A percentile compares a stretch with the other conserved stretches of the same genome.
phyloP scores from a whole-genome alignment of 2,797 vertebrate genomes.

The Enoplosus armatus region DNA sequence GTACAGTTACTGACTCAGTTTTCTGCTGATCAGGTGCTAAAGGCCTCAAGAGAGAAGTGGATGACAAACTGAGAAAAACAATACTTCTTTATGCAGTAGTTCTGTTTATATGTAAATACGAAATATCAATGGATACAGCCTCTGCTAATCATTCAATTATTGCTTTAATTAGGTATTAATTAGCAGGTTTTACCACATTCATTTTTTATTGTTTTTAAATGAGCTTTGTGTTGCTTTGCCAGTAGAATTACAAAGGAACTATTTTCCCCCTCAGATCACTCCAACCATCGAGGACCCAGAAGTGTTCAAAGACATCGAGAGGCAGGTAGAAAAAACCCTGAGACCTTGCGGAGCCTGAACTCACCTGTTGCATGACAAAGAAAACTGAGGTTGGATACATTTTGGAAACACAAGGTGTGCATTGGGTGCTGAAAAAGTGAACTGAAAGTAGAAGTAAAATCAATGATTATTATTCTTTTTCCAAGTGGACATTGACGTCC shows the following conservation, averaged over 20 bases:
- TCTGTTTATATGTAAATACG: constrained; percentile 4
- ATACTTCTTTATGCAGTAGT: neutral
- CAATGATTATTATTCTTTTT: neutral
- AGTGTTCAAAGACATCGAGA: constrained; percentile 91
- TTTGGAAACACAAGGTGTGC: neutral
- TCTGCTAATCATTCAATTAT: neutral
- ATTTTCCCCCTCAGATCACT: constrained; percentile 83
- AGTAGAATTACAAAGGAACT: neutral
- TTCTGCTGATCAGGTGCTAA: constrained; percentile 38
- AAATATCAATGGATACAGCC: neutral
- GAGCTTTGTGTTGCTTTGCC: neutral
- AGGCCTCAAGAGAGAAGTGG: neutral
- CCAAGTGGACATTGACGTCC: no score
- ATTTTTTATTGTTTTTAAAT: neutral
- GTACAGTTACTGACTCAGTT: neutral
- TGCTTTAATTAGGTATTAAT: neutral
- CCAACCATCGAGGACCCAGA: constrained; percentile 95
- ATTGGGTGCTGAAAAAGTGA: neutral
- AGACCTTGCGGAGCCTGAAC: constrained; percentile 54
- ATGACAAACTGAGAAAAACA: constrained; percentile 19
- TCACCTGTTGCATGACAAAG: neutral
- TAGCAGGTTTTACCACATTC: neutral
- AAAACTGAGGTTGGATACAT: neutral
- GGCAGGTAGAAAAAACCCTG: constrained; percentile 77
- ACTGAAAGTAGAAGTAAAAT: neutral